Base-by-base conservation (phyloP, 2,797 vertebrate genomes). In the Glyptemys insculpta region DNA sequence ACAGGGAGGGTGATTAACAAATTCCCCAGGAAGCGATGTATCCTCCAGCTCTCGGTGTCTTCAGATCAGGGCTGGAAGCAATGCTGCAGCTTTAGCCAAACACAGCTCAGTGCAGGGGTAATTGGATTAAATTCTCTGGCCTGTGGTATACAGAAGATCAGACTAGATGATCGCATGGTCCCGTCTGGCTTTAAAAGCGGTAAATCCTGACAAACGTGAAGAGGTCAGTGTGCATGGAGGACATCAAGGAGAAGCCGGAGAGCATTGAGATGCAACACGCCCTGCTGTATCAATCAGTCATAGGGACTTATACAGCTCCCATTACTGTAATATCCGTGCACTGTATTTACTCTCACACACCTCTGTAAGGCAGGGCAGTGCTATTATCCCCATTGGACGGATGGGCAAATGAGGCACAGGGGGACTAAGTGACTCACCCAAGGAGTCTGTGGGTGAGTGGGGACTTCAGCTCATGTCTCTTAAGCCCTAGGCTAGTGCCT, bases 1-100 rank as follows among this genome's bases (percentile, higher is more conserved):
- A 90, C 59, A 52, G 65, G 0, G 3, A 96, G 74, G 85, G 93
- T 84, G 5, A 25, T 3, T 23, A 79, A 37, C 65, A 74, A 94
- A 59, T 87, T 19, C 50, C 18, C 0, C 11, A n/a, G 72, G 80
- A 86, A 0, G 0, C 34, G 27, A 16, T 5, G 52, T 68, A 78
- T 18, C 57, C 41, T 41, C 11, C 83, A n/a, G 27, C 10, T 4
- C n/a, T 52, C 12, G 4, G 15, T 65, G 31, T 65, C 31, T 18
- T n/a, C 59, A 34, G 59, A 34, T 34, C 59, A 65, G 14, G 31
- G 31, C 37, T 25, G 68, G 68, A 74, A 74, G 37, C 2, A 21
- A 44, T 23, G 11, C 12, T 57, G 56, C 56, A 57, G 56, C 37
- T 44, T 74, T 25, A 25, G 37, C 34, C 68, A 74, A 74, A 27